These are phyloP conservation scores for Drosophila longiperda DNA, from an alignment of 2,888 invertebrate species.

Conservation along the genomic window DNA sequence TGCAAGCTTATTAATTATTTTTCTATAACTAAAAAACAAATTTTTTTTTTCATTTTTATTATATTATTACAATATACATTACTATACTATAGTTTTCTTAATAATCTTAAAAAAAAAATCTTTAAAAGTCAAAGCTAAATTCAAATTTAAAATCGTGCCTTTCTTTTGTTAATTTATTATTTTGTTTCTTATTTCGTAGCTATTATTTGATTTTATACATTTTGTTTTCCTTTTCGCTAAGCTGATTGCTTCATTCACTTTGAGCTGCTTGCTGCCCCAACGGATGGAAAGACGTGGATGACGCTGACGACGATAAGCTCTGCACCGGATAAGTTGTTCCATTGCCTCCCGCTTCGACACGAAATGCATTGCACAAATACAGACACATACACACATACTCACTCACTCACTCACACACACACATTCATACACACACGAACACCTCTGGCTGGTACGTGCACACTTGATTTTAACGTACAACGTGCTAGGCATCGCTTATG, in stretches of 20 bases:
- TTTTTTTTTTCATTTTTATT: neutral
- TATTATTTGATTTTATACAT: conserved; percentile 1
- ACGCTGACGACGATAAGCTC: conserved; percentile 49
- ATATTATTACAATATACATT: neutral
- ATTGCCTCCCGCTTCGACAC: neutral
- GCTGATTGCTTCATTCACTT: conserved; percentile 44
- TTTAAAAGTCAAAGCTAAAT: neutral
- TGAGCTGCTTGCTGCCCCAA: conserved; percentile 13
- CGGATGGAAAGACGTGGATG: conserved; percentile 48
- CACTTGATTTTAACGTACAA: conserved; percentile 51
- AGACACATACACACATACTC: neutral
- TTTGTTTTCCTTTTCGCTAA: conserved; percentile 18
- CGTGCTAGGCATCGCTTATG: conserved; percentile 12
- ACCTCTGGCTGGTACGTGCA: conserved; percentile 44
- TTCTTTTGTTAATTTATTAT: neutral
- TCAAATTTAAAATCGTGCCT: neutral
- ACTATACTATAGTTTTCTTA: neutral
- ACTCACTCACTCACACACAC: neutral
- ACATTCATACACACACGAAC: no score
- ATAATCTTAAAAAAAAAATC: neutral
- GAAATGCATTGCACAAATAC: conserved; percentile 29
- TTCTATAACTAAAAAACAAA: neutral
- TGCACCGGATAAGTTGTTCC: conserved; percentile 48
- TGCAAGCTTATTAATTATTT: neutral
- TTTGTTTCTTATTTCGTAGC: conserved; percentile 5